These are phyloP conservation scores for Pagetopsis macropterus DNA, from an alignment of 2,797 vertebrate genomes.

Conservation along the genomic window DNA sequence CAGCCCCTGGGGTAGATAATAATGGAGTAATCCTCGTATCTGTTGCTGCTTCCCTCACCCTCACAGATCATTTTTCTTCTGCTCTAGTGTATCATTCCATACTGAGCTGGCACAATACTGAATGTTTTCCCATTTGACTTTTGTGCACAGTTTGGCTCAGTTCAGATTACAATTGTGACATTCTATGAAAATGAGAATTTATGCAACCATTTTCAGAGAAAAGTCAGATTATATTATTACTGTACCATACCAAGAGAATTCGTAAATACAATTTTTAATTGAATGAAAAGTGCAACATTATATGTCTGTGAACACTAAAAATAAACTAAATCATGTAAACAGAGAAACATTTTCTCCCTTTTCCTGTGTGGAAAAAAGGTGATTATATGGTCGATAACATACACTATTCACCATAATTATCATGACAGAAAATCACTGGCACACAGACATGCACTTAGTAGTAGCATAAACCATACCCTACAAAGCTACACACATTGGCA, in stretches of 20 bases:
- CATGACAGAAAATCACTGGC: not conserved
- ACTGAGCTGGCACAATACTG: constrained; percentile 45
- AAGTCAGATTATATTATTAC: constrained; percentile 12
- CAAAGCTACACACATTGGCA: constrained; percentile 39
- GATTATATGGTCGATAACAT: not conserved
- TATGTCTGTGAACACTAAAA: not conserved
- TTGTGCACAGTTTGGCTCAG: constrained; percentile 49
- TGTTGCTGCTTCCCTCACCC: constrained; percentile 71
- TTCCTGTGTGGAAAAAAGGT: not conserved
- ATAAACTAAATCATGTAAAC: not conserved
- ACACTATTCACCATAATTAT: constrained; percentile 3
- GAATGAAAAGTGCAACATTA: not conserved
- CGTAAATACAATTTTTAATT: not conserved
- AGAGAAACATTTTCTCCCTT: not conserved
- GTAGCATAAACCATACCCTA: constrained; percentile 20
- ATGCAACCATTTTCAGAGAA: constrained; percentile 13
- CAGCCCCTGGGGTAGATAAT: constrained; percentile 78
- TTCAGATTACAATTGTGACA: constrained; percentile 51
- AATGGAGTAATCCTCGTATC: constrained; percentile 84
- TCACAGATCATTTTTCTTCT: constrained; percentile 71
- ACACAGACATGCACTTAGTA: not conserved
- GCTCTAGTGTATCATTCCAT: constrained; percentile 64
- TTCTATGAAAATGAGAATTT: constrained; percentile 31
- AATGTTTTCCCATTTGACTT: constrained; percentile 61
- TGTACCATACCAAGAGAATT: not conserved